phyloP scores from a whole-genome alignment of 2,113 vertebrate species.

The Pseudopipra pipra region DNA sequence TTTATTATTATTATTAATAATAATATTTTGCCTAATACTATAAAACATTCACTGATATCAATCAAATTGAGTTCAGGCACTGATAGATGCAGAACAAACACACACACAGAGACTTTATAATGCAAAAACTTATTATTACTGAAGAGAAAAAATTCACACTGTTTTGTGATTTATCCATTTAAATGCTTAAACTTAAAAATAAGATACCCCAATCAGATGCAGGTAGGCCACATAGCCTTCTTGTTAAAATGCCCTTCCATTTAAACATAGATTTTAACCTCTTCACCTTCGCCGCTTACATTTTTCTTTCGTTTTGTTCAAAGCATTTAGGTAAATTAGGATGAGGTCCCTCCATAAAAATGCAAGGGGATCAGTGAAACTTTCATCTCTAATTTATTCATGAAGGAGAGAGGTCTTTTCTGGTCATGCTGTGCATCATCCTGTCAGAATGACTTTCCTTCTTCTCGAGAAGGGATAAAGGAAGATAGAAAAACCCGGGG shows the following conservation, averaged over 20 bases:
- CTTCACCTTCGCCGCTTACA: slow-evolving; percentile 70
- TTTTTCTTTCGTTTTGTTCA: slow-evolving; percentile 76
- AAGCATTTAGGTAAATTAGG: slow-evolving; percentile 82
- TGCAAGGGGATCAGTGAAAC: slow-evolving; percentile 78
- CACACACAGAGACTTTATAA: background rate
- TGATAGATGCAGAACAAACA: background rate
- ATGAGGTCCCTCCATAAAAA: slow-evolving; percentile 75
- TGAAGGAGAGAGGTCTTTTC: slow-evolving; percentile 75
- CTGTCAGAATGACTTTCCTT: slow-evolving; percentile 79
- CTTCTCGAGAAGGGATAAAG: slow-evolving; percentile 64
- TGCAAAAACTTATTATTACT: background rate
- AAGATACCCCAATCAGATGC: background rate
- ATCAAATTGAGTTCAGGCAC: background rate
- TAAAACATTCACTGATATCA: background rate
- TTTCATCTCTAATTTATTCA: slow-evolving; percentile 83
- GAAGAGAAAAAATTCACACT: background rate
- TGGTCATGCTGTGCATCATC: slow-evolving; percentile 74
- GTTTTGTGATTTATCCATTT: slow-evolving; percentile 18
- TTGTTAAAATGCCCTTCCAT: slow-evolving; percentile 46
- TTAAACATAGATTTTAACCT: slow-evolving; percentile 79
- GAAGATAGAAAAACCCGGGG: slow-evolving; percentile 52
- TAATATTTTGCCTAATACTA: background rate
- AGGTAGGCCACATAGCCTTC: background rate
- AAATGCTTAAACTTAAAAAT: slow-evolving; percentile 44
- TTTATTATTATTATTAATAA: background rate